Evolutionary conservation across 2,113 vertebrate genomes (phyloP).

Genomic region (Chrysochloris asiatica): DNA sequence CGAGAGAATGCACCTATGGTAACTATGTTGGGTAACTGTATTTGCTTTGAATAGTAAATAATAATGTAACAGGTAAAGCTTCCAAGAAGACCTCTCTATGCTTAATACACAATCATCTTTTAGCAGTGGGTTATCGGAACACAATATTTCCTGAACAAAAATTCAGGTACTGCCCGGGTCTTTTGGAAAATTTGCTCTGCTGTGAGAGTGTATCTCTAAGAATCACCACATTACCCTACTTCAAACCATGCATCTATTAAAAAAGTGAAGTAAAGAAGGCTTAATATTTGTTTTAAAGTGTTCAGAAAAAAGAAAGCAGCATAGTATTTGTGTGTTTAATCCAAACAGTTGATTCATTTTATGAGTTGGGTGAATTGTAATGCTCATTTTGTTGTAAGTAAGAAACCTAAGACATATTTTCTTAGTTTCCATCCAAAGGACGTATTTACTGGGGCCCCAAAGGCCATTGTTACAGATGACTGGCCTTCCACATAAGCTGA

Average conservation of each 20-base stretch:
- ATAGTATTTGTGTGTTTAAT: not conserved
- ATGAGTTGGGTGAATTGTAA: slow-evolving; percentile 3
- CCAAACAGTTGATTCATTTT: slow-evolving; percentile 9
- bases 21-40: not conserved
- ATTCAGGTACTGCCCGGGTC: not conserved
- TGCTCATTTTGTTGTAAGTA: not conserved
- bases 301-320: not conserved
- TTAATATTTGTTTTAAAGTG: slow-evolving; percentile 8
- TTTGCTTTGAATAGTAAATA: slow-evolving; percentile 33
- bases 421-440: not conserved
- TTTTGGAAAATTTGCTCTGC: not conserved
- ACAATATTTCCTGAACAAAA: slow-evolving; percentile 3
- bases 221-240: not conserved
- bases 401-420: not conserved
- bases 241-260: not conserved
- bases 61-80: not conserved
- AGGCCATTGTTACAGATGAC: not conserved
- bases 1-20: not conserved
- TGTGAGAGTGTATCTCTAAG: not conserved
- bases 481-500: not conserved
- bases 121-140: not conserved
- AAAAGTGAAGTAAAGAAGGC: not conserved
- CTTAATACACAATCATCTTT: not conserved
- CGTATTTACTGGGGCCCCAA: not conserved
- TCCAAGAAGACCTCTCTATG: not conserved